These are phyloP conservation scores for Hedychridium roseum DNA, from an alignment of 2,888 invertebrate species.

Conservation along the genomic window DNA sequence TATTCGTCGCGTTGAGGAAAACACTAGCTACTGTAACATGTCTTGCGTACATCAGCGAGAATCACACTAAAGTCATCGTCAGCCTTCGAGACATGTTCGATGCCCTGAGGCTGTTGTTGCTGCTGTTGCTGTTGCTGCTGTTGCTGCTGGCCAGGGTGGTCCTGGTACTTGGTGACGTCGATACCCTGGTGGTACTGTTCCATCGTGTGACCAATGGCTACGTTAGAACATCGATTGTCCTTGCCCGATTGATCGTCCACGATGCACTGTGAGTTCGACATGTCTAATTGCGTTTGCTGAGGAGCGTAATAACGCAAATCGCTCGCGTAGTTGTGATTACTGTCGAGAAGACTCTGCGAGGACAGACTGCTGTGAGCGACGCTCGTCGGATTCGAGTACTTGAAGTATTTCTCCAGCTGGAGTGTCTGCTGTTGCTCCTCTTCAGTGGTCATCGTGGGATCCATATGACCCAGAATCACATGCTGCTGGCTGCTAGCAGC, in stretches of 20 bases:
- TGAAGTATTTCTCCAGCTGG: conserved; percentile 60
- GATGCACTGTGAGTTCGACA: conserved; percentile 56
- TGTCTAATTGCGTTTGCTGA: conserved; percentile 57
- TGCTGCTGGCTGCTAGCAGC: conserved; percentile 42
- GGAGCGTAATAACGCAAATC: conserved; percentile 59
- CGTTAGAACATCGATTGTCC: conserved; percentile 50
- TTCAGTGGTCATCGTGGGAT: conserved; percentile 41
- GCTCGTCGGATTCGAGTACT: conserved; percentile 50
- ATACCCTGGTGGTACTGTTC: conserved; percentile 59
- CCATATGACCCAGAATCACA: conserved; percentile 52
- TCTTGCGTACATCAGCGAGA: conserved; percentile 86
- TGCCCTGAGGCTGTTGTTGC: conserved; percentile 43
- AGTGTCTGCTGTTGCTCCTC: conserved; percentile 51
- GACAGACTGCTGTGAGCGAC: conserved; percentile 51
- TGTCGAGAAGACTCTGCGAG: conserved; percentile 62
- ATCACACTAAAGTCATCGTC: conserved; percentile 91
- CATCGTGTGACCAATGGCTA: conserved; percentile 51
- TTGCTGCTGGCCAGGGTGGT: conserved; percentile 40
- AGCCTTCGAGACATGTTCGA: conserved; percentile 69
- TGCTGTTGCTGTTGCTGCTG: conserved; percentile 50
- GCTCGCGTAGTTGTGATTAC: conserved; percentile 68
- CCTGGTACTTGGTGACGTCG: conserved; percentile 56
- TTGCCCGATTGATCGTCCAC: conserved; percentile 56
- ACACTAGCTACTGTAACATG: conserved; percentile 78
- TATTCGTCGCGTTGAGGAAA: too few species aligned